These are phyloP conservation scores for Diploptera punctata DNA, from an alignment of 2,888 invertebrate genomes.

Conservation along the genomic window DNA sequence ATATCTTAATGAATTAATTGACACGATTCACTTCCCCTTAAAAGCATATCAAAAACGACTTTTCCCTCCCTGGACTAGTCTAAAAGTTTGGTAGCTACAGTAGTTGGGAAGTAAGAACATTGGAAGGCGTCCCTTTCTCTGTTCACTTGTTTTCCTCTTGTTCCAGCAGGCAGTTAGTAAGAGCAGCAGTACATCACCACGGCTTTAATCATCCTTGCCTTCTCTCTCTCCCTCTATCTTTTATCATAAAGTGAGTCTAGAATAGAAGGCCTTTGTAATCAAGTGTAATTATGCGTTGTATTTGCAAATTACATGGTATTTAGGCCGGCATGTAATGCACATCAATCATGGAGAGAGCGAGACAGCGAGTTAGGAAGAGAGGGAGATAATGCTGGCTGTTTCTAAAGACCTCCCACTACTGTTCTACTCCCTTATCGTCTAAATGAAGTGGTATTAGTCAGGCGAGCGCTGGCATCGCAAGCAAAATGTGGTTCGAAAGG, in stretches of 20 bases:
- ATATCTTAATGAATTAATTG: no score
- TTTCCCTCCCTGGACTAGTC: no score
- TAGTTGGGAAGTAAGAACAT: no score
- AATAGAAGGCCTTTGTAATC: constrained; percentile 42
- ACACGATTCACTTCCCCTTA: no score
- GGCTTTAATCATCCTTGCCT: constrained; percentile 42
- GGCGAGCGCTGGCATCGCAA: constrained; percentile 31
- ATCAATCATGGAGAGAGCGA: constrained; percentile 42
- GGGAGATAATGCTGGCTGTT: constrained; percentile 35
- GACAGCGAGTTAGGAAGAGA: constrained; percentile 6
- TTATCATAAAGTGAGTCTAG: constrained; percentile 39
- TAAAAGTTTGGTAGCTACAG: no score
- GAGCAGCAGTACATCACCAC: constrained; percentile 43
- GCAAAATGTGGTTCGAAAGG: constrained; percentile 39
- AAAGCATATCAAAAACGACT: no score
- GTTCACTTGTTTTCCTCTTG: constrained; percentile 32
- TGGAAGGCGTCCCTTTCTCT: constrained; percentile 13
- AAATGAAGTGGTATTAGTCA: constrained; percentile 45
- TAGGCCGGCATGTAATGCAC: constrained; percentile 54
- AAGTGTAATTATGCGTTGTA: constrained; percentile 67
- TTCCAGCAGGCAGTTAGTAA: constrained; percentile 37
- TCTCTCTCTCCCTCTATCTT: constrained; percentile 31
- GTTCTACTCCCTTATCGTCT: constrained; percentile 44
- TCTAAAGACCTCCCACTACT: constrained; percentile 25
- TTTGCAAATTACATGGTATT: constrained; percentile 80